Evolutionary conservation across 2,797 vertebrate species (phyloP).

Genomic region (Sebastes vulpes): DNA sequence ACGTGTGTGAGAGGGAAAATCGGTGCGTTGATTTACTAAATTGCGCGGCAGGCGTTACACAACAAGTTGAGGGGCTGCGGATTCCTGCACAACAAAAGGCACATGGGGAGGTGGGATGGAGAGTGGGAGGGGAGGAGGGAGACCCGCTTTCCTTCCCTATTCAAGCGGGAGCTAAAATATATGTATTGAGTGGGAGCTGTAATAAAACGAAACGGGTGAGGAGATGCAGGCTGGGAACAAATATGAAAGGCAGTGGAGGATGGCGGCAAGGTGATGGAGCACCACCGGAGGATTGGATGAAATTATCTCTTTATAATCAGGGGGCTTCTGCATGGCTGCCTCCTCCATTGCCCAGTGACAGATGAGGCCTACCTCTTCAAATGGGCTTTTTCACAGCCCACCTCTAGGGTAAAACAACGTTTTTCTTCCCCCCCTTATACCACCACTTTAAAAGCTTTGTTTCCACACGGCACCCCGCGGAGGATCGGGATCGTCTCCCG

Average conservation of each 20-base stretch:
- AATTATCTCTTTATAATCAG: slow-evolving; percentile 86
- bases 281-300: slow-evolving; percentile 77
- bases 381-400: slow-evolving; percentile 76
- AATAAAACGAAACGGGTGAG: slow-evolving; percentile 79
- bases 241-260: slow-evolving; percentile 81
- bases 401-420: slow-evolving; percentile 81
- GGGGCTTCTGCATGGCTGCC: slow-evolving; percentile 81
- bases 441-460: slow-evolving; percentile 74
- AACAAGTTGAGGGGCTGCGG: slow-evolving; percentile 74
- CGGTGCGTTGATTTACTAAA: slow-evolving; percentile 70
- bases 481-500: slow-evolving; percentile 41
- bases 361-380: slow-evolving; percentile 81
- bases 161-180: slow-evolving; percentile 77
- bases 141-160: slow-evolving; percentile 60
- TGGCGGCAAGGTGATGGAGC: slow-evolving; percentile 76
- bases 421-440: slow-evolving; percentile 65
- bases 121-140: slow-evolving; percentile 35
- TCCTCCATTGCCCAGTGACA: slow-evolving; percentile 80
- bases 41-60: slow-evolving; percentile 71
- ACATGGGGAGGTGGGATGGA: slow-evolving; percentile 19
- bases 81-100: slow-evolving; percentile 77
- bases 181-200: slow-evolving; percentile 80
- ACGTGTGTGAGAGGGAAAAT: slow-evolving; percentile 2
- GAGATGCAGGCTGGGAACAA: slow-evolving; percentile 80
- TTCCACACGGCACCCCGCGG: slow-evolving; percentile 49